Base-by-base conservation (phyloP, 2,888 invertebrate species). In the Catocala sponsa region DNA sequence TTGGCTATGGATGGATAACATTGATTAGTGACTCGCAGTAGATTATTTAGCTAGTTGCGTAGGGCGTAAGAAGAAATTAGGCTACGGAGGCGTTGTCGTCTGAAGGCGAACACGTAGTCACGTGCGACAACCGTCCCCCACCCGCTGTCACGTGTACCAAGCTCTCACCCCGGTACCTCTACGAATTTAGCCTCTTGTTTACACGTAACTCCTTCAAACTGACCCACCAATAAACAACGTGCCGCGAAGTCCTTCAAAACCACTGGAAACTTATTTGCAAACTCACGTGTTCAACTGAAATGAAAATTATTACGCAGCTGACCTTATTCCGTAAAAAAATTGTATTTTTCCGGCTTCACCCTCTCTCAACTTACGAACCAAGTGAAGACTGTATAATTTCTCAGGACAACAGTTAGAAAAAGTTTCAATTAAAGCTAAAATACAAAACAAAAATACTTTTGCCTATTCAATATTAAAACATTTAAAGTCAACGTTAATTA, bases 211-310 rank as follows among this genome's bases (percentile, higher is more conserved):
- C 84, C 87, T 91, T 85, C 80, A 84, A 83, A 81, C 76, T 76
- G 76, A 78, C 76, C 70, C 64, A 65, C 73, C 77, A 65, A 66
- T 66, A 77, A 78, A 76, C 86, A 90, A 91, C 91, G 89, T 89
- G 90, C 86, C 84, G 65, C 70, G 83, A 88, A 89, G 80, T 87
- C 86, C 88, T 84, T 80, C 80, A 84, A 88, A 86, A 75, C 80
- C 80, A 80, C 85, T 83, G 72, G 69, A 84, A 91, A 91, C 85
- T 91, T 88, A 76, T 79, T 85, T 79, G 78, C 67, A 65, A 77
- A 82, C 78, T 87, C 90, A 91, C 91, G 91, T 91, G 89, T 83
- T 78, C 76, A 70, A 73, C 65, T 72, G 72, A 75, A 83, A 84
- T 80, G 75, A 81, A 88, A 87, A 79, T 86, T 81, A 85, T 84